Percentiles rank a stretch among this genome's conserved stretches.
phyloP scores from a whole-genome alignment of 2,888 invertebrate genomes.

The Argyresthia goedartella region DNA sequence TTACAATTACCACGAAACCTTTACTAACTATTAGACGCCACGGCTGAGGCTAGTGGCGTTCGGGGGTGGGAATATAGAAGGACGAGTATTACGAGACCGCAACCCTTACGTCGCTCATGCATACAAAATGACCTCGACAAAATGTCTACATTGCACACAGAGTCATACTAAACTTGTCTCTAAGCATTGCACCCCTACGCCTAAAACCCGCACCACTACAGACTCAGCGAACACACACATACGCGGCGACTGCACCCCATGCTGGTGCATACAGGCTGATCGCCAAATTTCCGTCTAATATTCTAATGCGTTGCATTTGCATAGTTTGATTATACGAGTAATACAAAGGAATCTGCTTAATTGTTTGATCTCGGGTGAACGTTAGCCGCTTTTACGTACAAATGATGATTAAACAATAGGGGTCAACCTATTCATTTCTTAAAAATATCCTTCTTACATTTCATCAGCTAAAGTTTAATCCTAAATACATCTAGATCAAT shows the following conservation, averaged over 20 bases:
- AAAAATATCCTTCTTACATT: no score
- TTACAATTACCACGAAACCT: no score
- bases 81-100: neutral
- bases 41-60: no score
- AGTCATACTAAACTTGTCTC: conserved; percentile 58
- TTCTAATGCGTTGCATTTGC: neutral
- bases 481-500: no score
- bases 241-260: neutral
- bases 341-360: neutral
- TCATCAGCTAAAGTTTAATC: no score
- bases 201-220: conserved; percentile 48
- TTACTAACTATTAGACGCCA: no score
- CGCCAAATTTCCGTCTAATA: neutral
- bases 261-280: neutral
- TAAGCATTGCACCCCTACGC: conserved; percentile 51
- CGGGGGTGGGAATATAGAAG: neutral
- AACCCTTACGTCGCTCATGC: conserved; percentile 23
- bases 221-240: conserved; percentile 18
- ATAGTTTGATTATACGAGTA: neutral
- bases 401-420: no score
- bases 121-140: conserved; percentile 29
- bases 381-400: no score
- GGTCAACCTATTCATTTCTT: no score
- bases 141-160: conserved; percentile 6
- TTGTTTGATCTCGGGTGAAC: no score